Base-by-base conservation (phyloP, 2,888 invertebrate species). In the Melanargia galathea region DNA sequence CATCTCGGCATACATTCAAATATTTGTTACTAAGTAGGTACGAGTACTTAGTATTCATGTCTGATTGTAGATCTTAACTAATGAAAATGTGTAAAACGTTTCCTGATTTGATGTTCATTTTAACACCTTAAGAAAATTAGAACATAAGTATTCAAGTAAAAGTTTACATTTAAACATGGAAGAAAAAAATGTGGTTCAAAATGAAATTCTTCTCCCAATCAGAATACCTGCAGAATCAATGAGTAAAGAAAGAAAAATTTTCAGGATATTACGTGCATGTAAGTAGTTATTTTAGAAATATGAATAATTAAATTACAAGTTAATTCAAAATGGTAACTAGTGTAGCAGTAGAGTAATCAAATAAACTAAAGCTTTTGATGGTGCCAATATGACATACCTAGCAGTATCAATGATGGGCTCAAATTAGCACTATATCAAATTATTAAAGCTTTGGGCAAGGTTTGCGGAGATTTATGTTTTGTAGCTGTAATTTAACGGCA, bases 211-310 rank as follows among this genome's bases (percentile, higher is more conserved):
- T 11, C 10, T 43, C 3, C 16, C 55, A 16, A n/a, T 16, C 4
- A 6, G n/a, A 2, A 55, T 26, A 40, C n/a, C 11, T 18, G 7
- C 10, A 16, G 43, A 55, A 26, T 16, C 24, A 16, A 8, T n/a
- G n/a, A 35, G 54, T 18, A 16, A 59, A 52, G 35, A 60, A 8
- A 46, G 24, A 2, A 30, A 8, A 33, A 20, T 64, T 46, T 13
- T 33, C 13, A 40, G 30, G 2, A 43, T 40, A 20, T 18, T 66
- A 20, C 51, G 66, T 24, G 18, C 40, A 43, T 63, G 63, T 63
- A 48, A 66, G 66, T 56, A 20, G 24, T 11, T 18, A 45, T 16
- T 20, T 8, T 1, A 1, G 30, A 7, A 22, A 16, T 11, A 30
- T 11, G 22, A 43, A 24, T 33, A 33, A 26, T 13, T 16, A n/a